Conservation (phyloP, 2,113 vertebrate species). For the Microcebus jonahi region DNA sequence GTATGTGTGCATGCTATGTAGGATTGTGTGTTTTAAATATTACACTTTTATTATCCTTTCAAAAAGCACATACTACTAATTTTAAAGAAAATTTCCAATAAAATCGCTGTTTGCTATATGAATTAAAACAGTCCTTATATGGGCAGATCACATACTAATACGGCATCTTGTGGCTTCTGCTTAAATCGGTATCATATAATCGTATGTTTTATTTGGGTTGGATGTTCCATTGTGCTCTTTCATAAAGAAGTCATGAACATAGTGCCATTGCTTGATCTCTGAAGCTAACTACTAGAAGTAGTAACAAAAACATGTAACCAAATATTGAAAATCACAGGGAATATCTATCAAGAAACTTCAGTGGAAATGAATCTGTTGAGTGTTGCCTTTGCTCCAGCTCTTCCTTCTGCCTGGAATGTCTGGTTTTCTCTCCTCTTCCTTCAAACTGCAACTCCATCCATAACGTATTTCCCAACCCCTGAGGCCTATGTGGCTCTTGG, state of each 20-base stretch:
- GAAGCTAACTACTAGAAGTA: background rate
- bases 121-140: background rate
- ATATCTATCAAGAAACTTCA: background rate
- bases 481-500: background rate
- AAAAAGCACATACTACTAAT: background rate
- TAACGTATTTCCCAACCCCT: background rate
- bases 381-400: background rate
- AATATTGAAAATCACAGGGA: background rate
- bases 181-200: background rate
- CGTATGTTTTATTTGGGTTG: background rate
- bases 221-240: background rate
- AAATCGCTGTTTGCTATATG: background rate
- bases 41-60: background rate
- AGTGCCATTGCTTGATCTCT: background rate
- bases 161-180: background rate
- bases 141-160: background rate
- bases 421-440: background rate
- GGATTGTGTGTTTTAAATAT: background rate
- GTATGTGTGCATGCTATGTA: too few species aligned
- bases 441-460: background rate
- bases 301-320: background rate
- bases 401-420: background rate
- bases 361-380: background rate
- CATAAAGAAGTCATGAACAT: background rate
- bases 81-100: background rate